Percentiles rank a stretch among this genome's conserved stretches.
These are phyloP conservation scores for Laspeyria flexula DNA, from an alignment of 2,888 invertebrate species.

Conservation along the genomic window DNA sequence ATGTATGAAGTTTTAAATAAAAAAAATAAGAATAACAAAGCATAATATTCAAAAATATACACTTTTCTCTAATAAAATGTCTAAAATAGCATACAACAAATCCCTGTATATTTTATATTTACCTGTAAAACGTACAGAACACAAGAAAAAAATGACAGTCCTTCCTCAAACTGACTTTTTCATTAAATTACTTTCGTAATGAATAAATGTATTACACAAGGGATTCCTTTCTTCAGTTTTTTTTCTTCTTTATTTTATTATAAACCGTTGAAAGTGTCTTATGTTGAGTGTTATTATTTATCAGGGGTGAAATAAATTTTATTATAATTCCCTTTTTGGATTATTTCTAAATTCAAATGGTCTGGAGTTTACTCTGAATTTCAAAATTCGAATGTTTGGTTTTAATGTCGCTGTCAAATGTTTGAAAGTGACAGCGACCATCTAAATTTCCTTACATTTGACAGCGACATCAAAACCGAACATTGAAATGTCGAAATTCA, in stretches of 20 bases:
- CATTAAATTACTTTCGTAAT: slow-evolving; percentile 77
- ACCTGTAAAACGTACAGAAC: slow-evolving; percentile 13
- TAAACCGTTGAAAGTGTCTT: slow-evolving; percentile 71
- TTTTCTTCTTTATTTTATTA: slow-evolving; percentile 65
- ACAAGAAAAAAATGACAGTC: slow-evolving; percentile 8
- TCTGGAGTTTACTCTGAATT: too few relatives aligned
- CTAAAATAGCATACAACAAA: too few relatives aligned
- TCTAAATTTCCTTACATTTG: too few relatives aligned
- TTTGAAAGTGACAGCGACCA: too few relatives aligned
- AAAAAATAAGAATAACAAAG: too few relatives aligned
- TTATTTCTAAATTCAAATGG: slow-evolving; percentile 73
- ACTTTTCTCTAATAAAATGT: too few relatives aligned
- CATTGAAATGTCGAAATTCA: too few relatives aligned
- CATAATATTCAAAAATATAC: too few relatives aligned
- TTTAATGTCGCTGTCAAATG: too few relatives aligned
- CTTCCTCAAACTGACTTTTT: slow-evolving; percentile 43
- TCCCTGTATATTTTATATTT: background rate
- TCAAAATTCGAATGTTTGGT: too few relatives aligned
- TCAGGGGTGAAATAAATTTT: slow-evolving; percentile 71
- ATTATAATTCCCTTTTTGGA: slow-evolving; percentile 65
- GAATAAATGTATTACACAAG: slow-evolving; percentile 79
- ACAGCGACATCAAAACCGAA: too few relatives aligned
- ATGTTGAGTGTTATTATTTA: slow-evolving; percentile 66
- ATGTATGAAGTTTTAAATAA: too few relatives aligned
- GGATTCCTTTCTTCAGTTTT: slow-evolving; percentile 68